Base-by-base conservation (phyloP, 2,888 invertebrate species). In the Apotomis turbidana region DNA sequence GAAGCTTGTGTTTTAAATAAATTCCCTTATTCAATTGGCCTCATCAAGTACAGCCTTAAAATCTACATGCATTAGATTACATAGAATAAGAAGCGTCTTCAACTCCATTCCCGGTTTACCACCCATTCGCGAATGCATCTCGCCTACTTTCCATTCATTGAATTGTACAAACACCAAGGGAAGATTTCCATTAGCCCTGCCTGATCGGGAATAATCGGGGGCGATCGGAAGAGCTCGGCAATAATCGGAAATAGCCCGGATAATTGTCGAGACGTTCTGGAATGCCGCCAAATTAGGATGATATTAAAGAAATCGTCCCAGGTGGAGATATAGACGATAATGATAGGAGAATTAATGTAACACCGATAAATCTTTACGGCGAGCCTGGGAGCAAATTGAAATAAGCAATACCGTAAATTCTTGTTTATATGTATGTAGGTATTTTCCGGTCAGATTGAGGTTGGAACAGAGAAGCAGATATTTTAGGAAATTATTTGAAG, bases 271-370 rank as follows among this genome's bases (percentile, higher is more conserved):
- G 80, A 78, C 80, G 81, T 78, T 81, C 83, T 86, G 85, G 86
- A 87, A 84, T 84, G 78, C 77, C 82, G 83, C 85, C 87, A 86
- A 86, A 84, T 86, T 85, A 84, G 78, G 77, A 81, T 78, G 78
- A 82, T 83, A 83, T 82, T 78, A 79, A 81, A 77, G 78, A 79
- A 76, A 81, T 77, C 78, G 77, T 76, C 74, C 41, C 75, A 75
- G 76, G 74, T 77, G 73, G 74, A 41, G 41, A 74, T 74, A 74
- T 76, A 73, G 68, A 74, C 73, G 74, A 71, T 76, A 77, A 68
- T 71, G 73, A 71, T 44, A 59, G 27, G 8, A 27, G n/a, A 8
- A 57, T 66, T 57, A 66, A 46, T 66, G 55, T 38, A 27, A 10
- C 6, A 46, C 54, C 64, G n/a, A 55, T 55, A 27, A 6, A 66